Evolutionary conservation across 2,888 invertebrate species (phyloP).

Genomic region (Cantharis lateralis): DNA sequence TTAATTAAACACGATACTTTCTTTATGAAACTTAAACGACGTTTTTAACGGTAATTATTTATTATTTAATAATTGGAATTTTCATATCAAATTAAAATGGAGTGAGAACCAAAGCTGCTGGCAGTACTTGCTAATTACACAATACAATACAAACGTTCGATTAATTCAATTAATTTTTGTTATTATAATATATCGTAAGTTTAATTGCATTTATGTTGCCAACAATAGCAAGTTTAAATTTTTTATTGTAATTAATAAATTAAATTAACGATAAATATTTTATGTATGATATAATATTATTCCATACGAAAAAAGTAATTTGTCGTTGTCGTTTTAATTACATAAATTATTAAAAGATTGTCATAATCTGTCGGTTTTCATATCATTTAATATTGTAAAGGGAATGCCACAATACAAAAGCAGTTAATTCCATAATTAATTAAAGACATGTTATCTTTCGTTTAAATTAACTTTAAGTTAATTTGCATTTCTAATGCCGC

Average conservation of each 20-base stretch:
- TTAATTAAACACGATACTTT: not conserved
- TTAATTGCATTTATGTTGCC: not conserved
- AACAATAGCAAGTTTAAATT: not conserved
- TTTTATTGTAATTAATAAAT: not conserved
- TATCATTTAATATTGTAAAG: conserved; percentile 8
- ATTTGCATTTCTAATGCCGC: conserved; percentile 38
- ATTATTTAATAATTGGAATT: not conserved
- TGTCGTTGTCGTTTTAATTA: conserved; percentile 11
- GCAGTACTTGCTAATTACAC: not conserved
- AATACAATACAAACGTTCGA: not conserved
- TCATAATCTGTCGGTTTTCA: conserved; percentile 20
- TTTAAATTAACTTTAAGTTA: conserved; percentile 37
- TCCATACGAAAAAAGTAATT: not conserved
- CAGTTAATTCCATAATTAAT: conserved; percentile 33
- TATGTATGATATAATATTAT: not conserved
- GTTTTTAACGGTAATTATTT: not conserved
- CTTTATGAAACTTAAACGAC: not conserved
- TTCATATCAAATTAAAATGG: not conserved
- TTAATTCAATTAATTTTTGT: not conserved
- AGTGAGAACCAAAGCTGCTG: not conserved
- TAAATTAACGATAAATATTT: not conserved
- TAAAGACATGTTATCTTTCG: conserved; percentile 35
- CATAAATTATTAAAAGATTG: conserved; percentile 17
- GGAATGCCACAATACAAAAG: conserved; percentile 18
- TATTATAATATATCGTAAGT: not conserved